phyloP scores from a whole-genome alignment of 1,140 invertebrate species.

The Ips nitidus region DNA sequence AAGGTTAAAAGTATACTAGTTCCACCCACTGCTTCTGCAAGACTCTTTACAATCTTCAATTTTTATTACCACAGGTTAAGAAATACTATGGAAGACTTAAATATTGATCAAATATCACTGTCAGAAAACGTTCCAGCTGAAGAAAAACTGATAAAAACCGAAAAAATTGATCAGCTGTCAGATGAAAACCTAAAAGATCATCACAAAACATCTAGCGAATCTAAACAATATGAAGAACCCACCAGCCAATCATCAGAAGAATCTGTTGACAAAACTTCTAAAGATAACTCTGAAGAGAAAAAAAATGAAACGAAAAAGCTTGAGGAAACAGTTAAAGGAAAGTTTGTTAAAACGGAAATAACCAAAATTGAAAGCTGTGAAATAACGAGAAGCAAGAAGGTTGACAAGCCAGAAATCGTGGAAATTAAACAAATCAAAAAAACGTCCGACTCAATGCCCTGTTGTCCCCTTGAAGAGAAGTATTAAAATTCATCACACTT shows the following conservation, averaged over 20 bases:
- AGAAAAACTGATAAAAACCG: slow-evolving; percentile 16
- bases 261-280: neutral
- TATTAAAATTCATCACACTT: neutral
- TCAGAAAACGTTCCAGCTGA: neutral
- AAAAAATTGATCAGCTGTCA: slow-evolving; percentile 8
- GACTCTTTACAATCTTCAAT: too few species aligned
- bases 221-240: neutral
- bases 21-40: too few species aligned
- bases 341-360: too few species aligned
- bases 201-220: neutral
- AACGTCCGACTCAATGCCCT: slow-evolving; percentile 1
- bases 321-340: neutral
- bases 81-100: neutral
- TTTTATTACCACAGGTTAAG: neutral
- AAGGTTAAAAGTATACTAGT: too few species aligned
- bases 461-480: neutral
- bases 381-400: too few species aligned
- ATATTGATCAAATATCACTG: neutral
- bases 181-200: slow-evolving; percentile 4
- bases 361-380: too few species aligned
- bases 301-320: slow-evolving; percentile 3
- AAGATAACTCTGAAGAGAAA: neutral
- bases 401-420: neutral
- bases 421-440: slow-evolving; percentile 2
- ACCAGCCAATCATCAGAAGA: neutral